Conservation (phyloP, 2,113 vertebrate species). For the Ibidorhyncha struthersii region DNA sequence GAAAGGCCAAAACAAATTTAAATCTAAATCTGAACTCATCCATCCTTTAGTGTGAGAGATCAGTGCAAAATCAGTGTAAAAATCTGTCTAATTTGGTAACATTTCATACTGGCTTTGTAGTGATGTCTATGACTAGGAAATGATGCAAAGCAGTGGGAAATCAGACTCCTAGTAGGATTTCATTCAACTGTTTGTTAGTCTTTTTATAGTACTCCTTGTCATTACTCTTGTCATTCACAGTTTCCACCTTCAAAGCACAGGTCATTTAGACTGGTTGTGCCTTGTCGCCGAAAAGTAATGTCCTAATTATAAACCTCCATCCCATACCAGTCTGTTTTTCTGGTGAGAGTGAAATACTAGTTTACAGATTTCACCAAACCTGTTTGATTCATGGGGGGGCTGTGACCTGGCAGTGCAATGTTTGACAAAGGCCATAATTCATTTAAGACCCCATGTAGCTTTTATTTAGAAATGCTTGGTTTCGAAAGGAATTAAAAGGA, state of each 20-base stretch:
- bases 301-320: constrained; percentile 56
- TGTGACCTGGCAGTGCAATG: constrained; percentile 50
- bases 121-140: not conserved
- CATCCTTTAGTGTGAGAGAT: not conserved
- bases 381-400: constrained; percentile 28
- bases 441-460: not conserved
- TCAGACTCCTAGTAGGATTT: not conserved
- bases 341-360: constrained; percentile 18
- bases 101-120: not conserved
- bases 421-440: constrained; percentile 63
- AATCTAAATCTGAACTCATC: not conserved
- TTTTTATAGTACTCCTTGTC: constrained; percentile 7
- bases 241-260: constrained; percentile 40
- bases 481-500: constrained; percentile 30
- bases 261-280: constrained; percentile 44
- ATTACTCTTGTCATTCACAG: constrained; percentile 34
- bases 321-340: not conserved
- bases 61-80: not conserved
- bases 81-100: not conserved
- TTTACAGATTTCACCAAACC: constrained; percentile 52
- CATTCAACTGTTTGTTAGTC: not conserved
- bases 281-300: constrained; percentile 54
- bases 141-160: not conserved
- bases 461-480: constrained; percentile 55
- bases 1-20: not conserved